Conservation (phyloP, 2,888 invertebrate genomes). For the Copidosoma aretas region DNA sequence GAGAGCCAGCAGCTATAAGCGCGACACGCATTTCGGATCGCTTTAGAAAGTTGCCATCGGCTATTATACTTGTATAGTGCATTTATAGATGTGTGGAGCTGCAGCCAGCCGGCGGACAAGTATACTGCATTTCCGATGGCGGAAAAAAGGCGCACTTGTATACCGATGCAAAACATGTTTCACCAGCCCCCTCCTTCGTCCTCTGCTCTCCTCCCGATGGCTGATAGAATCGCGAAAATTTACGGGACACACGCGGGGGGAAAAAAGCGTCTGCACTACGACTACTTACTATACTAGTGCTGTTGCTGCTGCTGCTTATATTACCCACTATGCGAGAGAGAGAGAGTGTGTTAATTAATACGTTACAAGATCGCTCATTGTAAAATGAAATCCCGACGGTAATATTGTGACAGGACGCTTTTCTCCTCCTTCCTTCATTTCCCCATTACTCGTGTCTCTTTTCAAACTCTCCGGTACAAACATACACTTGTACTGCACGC, state of each 20-base stretch:
- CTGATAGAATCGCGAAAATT: constrained; percentile 19
- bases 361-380: not conserved
- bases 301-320: too few relatives aligned
- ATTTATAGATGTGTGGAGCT: not conserved
- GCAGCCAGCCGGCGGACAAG: constrained; percentile 3
- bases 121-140: constrained; percentile 33
- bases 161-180: constrained; percentile 25
- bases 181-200: not conserved
- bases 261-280: too few relatives aligned
- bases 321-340: too few relatives aligned
- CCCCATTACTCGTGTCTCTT: too few relatives aligned
- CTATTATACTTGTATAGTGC: too few relatives aligned
- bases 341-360: constrained; percentile 23
- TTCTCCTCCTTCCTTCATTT: too few relatives aligned
- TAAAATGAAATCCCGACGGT: not conserved
- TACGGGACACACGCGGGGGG: not conserved
- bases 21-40: constrained; percentile 29
- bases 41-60: constrained; percentile 34
- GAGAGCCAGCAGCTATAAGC: too few relatives aligned
- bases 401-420: too few relatives aligned
- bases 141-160: constrained; percentile 17
- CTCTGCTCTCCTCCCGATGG: too few relatives aligned
- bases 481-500: too few relatives aligned
- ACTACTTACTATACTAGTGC: too few relatives aligned
- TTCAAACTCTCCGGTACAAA: too few relatives aligned